Conservation (phyloP, 1,140 invertebrate species). For the Monochamus saltuarius region DNA sequence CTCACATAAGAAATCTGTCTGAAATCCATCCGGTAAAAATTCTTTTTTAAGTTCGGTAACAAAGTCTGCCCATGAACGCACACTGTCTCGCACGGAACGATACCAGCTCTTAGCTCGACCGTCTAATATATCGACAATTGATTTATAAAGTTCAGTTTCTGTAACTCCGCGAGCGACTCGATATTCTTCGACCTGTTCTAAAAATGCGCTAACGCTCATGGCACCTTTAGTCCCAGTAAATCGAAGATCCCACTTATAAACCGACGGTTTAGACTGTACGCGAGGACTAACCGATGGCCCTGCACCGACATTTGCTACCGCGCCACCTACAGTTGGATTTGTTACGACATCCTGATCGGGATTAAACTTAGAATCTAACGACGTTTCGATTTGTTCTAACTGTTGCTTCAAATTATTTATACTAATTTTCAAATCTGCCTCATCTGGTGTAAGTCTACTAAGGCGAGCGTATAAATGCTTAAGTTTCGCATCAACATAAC, state of each 20-base stretch:
- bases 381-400: too few species aligned
- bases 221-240: conserved; percentile 13
- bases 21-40: conserved; percentile 36
- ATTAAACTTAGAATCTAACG: neutral
- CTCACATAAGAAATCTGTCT: conserved; percentile 33
- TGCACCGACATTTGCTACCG: too few species aligned
- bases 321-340: too few species aligned
- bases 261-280: conserved; percentile 3
- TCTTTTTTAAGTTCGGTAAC: conserved; percentile 28
- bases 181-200: conserved; percentile 11
- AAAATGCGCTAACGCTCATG: conserved; percentile 16
- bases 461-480: neutral
- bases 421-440: conserved; percentile 3
- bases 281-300: neutral
- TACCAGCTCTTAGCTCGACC: conserved; percentile 10
- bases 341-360: neutral
- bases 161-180: conserved; percentile 7
- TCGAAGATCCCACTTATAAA: conserved; percentile 14
- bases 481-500: conserved; percentile 3
- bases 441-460: neutral
- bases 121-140: conserved; percentile 4
- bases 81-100: neutral
- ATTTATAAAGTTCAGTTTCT: neutral
- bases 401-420: neutral
- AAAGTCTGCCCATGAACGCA: conserved; percentile 32